These are phyloP conservation scores for Hypotaenidia okinawae DNA, from an alignment of 2,797 vertebrate genomes.

Conservation along the genomic window DNA sequence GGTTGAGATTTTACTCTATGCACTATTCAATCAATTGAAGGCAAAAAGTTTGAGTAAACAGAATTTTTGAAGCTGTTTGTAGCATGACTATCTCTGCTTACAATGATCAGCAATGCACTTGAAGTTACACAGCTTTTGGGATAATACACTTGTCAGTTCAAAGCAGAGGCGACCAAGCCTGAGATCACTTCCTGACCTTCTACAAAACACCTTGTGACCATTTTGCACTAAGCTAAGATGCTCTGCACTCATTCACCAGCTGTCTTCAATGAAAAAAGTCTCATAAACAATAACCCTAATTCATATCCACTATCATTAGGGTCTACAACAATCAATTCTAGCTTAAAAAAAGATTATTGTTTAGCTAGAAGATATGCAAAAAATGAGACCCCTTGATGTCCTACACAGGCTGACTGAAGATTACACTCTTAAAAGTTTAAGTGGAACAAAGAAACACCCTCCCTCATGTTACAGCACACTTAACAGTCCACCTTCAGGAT, in stretches of 20 bases:
- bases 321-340: background rate
- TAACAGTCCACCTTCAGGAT: fast-evolving
- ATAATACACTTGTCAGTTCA: background rate
- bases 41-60: background rate
- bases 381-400: fast-evolving
- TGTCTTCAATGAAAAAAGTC: background rate
- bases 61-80: background rate
- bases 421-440: background rate
- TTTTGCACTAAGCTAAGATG: background rate
- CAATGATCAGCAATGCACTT: background rate
- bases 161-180: background rate
- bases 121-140: background rate
- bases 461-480: fast-evolving
- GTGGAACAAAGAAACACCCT: background rate
- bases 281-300: background rate
- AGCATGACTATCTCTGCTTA: background rate
- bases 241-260: no score
- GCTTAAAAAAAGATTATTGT: background rate
- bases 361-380: background rate
- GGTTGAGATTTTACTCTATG: background rate
- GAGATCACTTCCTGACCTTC: background rate
- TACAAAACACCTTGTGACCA: background rate
- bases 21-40: background rate
- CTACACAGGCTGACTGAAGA: background rate
- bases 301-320: background rate